Conservation (phyloP, 2,888 invertebrate genomes). For the Yponomeuta malinellus region DNA sequence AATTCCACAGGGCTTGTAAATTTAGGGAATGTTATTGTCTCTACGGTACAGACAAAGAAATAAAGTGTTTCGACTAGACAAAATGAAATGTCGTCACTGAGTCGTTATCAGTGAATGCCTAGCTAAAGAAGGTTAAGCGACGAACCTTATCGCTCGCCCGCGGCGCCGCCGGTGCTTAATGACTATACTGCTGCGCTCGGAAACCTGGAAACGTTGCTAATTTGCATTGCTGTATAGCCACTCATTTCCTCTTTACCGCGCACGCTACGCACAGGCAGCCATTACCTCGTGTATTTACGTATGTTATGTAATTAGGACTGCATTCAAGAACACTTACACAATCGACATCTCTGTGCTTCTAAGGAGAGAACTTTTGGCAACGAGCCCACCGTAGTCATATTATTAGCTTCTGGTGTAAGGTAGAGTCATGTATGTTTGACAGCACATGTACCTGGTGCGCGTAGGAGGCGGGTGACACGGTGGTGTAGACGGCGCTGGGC, state of each 20-base stretch:
- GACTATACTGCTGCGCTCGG: neutral
- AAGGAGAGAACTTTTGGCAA: neutral
- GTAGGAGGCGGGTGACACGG: slow-evolving; percentile 41
- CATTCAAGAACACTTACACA: neutral
- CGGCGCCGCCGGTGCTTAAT: slow-evolving; percentile 1
- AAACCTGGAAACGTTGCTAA: too few relatives aligned
- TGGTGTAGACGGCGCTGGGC: slow-evolving; percentile 42
- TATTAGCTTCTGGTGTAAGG: neutral
- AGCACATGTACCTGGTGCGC: slow-evolving; percentile 40
- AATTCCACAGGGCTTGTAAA: too few relatives aligned
- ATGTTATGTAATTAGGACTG: too few relatives aligned
- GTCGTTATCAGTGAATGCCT: slow-evolving; percentile 5
- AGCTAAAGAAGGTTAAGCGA: slow-evolving; percentile 2
- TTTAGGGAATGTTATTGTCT: too few relatives aligned
- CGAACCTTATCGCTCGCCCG: neutral
- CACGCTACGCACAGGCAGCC: too few relatives aligned
- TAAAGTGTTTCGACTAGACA: neutral
- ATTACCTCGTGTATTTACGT: too few relatives aligned
- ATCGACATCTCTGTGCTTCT: neutral
- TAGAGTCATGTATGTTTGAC: too few relatives aligned
- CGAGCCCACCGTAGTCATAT: too few relatives aligned
- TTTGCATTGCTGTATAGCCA: too few relatives aligned
- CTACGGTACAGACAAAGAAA: slow-evolving; percentile 4
- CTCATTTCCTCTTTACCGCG: neutral
- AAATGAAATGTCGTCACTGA: neutral